A percentile compares a stretch with the other conserved stretches of the same genome.
phyloP scores from a whole-genome alignment of 2,797 vertebrate genomes.

The Xenops minutus region DNA sequence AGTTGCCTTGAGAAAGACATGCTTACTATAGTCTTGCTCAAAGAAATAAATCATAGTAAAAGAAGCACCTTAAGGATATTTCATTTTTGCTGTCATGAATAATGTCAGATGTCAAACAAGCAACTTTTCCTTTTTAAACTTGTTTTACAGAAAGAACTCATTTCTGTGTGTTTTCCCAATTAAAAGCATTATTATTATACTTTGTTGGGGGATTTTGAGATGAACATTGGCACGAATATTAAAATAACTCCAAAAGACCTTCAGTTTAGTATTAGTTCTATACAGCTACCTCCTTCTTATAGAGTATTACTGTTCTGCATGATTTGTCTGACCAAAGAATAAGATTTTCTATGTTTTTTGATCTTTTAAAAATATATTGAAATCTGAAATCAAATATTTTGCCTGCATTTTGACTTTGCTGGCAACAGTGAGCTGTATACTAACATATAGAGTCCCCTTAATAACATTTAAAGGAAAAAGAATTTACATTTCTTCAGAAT shows the following conservation, averaged over 20 bases:
- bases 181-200: not conserved
- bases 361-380: not conserved
- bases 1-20: not conserved
- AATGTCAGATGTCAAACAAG: not conserved
- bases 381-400: conserved; percentile 1
- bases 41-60: conserved; percentile 13
- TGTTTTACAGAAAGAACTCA: not conserved
- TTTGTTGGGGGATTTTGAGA: not conserved
- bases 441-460: not conserved
- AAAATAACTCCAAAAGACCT: conserved; percentile 1
- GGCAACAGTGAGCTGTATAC: not conserved
- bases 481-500: not conserved
- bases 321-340: not conserved
- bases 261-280: not conserved
- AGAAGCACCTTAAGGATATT: not conserved
- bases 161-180: not conserved
- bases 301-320: not conserved
- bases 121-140: not conserved
- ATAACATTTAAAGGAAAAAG: not conserved
- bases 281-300: not conserved
- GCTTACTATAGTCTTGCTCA: not conserved
- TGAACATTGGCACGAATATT: not conserved
- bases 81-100: not conserved
- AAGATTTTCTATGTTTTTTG: conserved; percentile 1
- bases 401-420: not conserved